A percentile compares a stretch with the other conserved stretches of the same genome.
Conservation (phyloP, 1,140 invertebrate species). For the Drosophila jambulina region DNA sequence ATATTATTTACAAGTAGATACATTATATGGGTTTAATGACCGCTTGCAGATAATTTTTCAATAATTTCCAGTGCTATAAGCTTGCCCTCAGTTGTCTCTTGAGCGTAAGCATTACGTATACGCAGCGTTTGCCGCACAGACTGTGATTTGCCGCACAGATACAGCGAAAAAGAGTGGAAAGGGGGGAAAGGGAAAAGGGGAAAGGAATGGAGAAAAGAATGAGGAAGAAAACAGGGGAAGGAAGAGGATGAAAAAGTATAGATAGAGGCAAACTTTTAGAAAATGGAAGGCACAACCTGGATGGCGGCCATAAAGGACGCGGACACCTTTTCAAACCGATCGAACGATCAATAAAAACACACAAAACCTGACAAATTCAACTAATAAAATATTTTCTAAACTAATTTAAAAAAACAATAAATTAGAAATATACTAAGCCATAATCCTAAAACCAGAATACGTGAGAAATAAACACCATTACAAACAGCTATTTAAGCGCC, state of each 20-base stretch:
- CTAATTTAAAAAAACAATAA: neutral
- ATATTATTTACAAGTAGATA: neutral
- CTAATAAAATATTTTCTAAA: neutral
- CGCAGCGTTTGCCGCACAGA: slow-evolving; percentile 31
- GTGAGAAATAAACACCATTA: too few relatives aligned
- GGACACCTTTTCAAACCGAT: neutral
- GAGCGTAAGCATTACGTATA: slow-evolving; percentile 41
- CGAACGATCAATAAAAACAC: neutral
- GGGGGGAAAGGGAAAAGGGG: neutral
- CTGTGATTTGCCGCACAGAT: slow-evolving; percentile 57
- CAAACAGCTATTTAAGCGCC: too few relatives aligned
- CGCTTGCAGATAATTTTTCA: neutral
- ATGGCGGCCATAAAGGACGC: neutral
- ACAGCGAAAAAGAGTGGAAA: slow-evolving; percentile 7
- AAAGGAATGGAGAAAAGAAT: neutral
- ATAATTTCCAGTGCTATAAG: neutral
- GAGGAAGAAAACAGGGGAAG: neutral
- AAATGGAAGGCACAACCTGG: slow-evolving; percentile 15
- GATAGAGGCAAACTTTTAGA: neutral
- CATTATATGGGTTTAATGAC: neutral
- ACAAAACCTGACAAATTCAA: neutral
- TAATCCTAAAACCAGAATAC: neutral
- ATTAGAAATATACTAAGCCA: neutral
- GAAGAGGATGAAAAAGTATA: neutral
- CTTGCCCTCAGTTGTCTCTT: neutral